phyloP scores from a whole-genome alignment of 2,888 invertebrate species.

The Ceratothoa steindachneri region DNA sequence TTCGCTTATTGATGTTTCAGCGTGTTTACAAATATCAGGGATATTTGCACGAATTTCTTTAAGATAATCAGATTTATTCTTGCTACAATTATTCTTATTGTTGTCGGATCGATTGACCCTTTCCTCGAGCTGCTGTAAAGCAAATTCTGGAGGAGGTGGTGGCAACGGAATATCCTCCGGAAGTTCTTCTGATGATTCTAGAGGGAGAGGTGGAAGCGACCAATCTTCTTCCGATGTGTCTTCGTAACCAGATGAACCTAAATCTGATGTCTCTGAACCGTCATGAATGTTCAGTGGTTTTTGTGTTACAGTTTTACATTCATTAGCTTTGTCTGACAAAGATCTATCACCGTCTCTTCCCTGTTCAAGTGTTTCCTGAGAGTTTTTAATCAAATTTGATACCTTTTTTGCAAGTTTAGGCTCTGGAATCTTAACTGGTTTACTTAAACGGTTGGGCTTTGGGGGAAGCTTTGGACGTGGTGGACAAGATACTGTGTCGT shows the following conservation, averaged over 20 bases:
- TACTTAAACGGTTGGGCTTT: constrained; percentile 26
- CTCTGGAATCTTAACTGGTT: background rate
- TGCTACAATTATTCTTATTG: background rate
- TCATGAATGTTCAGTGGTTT: constrained; percentile 20
- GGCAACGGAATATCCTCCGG: constrained; percentile 20
- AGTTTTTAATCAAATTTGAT: background rate
- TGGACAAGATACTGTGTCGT: constrained; percentile 33
- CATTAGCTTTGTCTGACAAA: too few relatives aligned
- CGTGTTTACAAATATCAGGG: background rate
- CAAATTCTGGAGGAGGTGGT: constrained; percentile 38
- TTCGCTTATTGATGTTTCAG: background rate
- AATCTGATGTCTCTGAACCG: constrained; percentile 42
- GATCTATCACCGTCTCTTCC: background rate
- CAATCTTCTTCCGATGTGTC: constrained; percentile 43
- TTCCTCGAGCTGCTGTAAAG: constrained; percentile 38
- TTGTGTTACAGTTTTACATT: background rate
- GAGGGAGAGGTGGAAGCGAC: constrained; percentile 34
- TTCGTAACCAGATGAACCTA: constrained; percentile 44
- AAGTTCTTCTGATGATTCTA: constrained; percentile 15
- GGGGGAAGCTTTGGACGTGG: constrained; percentile 38
- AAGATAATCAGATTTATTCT: background rate
- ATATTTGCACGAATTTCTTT: background rate
- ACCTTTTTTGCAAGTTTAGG: background rate
- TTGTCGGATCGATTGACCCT: constrained; percentile 25
- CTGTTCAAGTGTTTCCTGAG: background rate